Conservation (phyloP, 2,888 invertebrate genomes). For the Hypena proboscidalis region DNA sequence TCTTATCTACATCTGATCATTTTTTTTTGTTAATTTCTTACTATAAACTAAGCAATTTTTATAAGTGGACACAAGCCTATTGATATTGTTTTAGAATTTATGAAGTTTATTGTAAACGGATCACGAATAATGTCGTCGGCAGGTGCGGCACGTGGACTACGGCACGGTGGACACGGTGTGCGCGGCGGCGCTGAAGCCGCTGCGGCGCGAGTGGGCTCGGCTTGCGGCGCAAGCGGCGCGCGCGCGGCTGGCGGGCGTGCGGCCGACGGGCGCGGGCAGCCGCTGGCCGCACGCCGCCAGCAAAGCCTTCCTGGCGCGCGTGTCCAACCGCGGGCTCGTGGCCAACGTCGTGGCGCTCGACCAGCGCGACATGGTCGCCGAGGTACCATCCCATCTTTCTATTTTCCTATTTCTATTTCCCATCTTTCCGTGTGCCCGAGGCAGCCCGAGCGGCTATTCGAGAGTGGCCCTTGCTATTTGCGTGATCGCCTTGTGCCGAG, state of each 20-base stretch:
- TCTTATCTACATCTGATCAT: too few relatives aligned
- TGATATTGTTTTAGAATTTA: too few relatives aligned
- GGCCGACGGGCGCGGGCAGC: conserved; percentile 64
- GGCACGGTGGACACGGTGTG: conserved; percentile 77
- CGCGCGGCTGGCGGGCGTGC: conserved; percentile 76
- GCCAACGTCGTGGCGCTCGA: conserved; percentile 62
- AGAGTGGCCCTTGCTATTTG: too few relatives aligned
- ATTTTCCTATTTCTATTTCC: too few relatives aligned
- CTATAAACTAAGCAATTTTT: too few relatives aligned
- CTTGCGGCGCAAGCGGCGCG: conserved; percentile 82
- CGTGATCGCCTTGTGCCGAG: too few relatives aligned
- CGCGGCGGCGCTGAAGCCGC: conserved; percentile 54
- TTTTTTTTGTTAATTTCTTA: too few relatives aligned
- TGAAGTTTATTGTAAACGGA: too few relatives aligned
- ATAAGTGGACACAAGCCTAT: too few relatives aligned
- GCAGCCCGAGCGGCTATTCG: too few relatives aligned
- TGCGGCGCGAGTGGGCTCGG: conserved; percentile 62
- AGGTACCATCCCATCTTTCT: conserved; percentile 7
- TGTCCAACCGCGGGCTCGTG: conserved; percentile 63
- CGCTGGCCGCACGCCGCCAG: conserved; percentile 78
- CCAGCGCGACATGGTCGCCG: conserved; percentile 8
- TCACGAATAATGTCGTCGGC: too few relatives aligned
- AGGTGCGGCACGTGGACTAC: conserved; percentile 86
- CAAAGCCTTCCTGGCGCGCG: conserved; percentile 64
- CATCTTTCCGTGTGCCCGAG: too few relatives aligned